phyloP scores from a whole-genome alignment of 2,888 invertebrate species.

The Charanyca ferruginea region DNA sequence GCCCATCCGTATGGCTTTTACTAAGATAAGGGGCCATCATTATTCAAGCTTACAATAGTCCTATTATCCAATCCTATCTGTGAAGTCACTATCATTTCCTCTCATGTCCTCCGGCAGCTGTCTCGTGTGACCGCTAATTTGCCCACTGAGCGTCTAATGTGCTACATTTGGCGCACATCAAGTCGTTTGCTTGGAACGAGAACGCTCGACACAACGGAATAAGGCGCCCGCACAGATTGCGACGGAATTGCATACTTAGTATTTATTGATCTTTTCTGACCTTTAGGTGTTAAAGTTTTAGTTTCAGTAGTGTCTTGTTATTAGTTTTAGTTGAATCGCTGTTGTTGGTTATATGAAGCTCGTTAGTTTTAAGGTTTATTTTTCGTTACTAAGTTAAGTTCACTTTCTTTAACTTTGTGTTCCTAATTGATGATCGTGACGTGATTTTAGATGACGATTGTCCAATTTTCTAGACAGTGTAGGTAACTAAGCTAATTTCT shows the following conservation, averaged over 20 bases:
- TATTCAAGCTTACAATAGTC: constrained; percentile 30
- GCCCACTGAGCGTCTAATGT: constrained; percentile 47
- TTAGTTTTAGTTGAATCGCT: constrained; percentile 41
- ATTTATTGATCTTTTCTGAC: constrained; percentile 46
- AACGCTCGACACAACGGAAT: constrained; percentile 20
- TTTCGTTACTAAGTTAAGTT: neutral
- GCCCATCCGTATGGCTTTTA: too few species aligned
- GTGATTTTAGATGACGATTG: too few species aligned
- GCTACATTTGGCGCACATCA: constrained; percentile 51
- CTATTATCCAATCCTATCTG: constrained; percentile 39
- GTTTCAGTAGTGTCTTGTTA: constrained; percentile 27
- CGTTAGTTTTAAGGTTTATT: constrained; percentile 25
- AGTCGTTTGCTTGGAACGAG: constrained; percentile 39
- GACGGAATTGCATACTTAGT: constrained; percentile 51
- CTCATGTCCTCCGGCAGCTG: constrained; percentile 50
- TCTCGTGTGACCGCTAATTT: constrained; percentile 63
- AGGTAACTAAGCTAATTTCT: neutral
- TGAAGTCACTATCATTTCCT: constrained; percentile 46
- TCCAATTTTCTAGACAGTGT: neutral
- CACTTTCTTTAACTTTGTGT: neutral
- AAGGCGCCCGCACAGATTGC: constrained; percentile 25
- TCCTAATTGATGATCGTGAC: neutral
- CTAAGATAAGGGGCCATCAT: too few species aligned
- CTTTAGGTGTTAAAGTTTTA: constrained; percentile 31
- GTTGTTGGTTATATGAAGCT: constrained; percentile 3